Conservation (phyloP, 2,797 vertebrate species). For the Muraenolepis orangiensis region DNA sequence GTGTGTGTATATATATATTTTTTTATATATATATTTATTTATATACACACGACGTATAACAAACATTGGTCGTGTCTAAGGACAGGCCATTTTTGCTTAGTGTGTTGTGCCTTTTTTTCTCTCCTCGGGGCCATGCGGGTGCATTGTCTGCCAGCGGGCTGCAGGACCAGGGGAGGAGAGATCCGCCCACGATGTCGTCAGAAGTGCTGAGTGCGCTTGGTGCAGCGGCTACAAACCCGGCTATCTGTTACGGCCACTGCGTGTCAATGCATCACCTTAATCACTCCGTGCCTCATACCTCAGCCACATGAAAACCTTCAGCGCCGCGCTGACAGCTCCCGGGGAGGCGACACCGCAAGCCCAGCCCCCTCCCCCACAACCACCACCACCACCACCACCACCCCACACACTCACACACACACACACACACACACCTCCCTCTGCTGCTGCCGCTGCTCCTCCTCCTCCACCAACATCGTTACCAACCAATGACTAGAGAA, state of each 20-base stretch:
- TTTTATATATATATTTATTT: no score
- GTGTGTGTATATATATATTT: no score
- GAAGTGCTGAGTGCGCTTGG: constrained; percentile 59
- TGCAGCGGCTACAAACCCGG: constrained; percentile 45
- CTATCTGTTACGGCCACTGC: constrained; percentile 49
- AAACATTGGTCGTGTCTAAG: not conserved
- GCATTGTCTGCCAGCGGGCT: not conserved
- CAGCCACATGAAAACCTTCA: constrained; percentile 50
- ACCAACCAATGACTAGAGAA: constrained; percentile 55
- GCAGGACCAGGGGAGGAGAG: no score
- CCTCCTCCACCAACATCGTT: constrained; percentile 48
- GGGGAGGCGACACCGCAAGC: constrained; percentile 12
- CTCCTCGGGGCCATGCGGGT: not conserved
- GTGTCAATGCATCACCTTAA: constrained; percentile 69
- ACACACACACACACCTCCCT: no score
- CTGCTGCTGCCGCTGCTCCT: constrained; percentile 1
- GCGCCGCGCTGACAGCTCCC: constrained; percentile 48
- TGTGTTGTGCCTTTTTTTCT: not conserved
- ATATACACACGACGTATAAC: no score
- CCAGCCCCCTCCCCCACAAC: not conserved
- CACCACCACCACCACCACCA: not conserved
- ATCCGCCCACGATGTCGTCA: constrained; percentile 36
- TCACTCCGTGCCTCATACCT: constrained; percentile 60
- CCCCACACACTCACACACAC: no score
- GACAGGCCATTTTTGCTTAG: not conserved